Base-by-base conservation (phyloP, 2,113 vertebrate species). In the Datnioides undecimradiatus region DNA sequence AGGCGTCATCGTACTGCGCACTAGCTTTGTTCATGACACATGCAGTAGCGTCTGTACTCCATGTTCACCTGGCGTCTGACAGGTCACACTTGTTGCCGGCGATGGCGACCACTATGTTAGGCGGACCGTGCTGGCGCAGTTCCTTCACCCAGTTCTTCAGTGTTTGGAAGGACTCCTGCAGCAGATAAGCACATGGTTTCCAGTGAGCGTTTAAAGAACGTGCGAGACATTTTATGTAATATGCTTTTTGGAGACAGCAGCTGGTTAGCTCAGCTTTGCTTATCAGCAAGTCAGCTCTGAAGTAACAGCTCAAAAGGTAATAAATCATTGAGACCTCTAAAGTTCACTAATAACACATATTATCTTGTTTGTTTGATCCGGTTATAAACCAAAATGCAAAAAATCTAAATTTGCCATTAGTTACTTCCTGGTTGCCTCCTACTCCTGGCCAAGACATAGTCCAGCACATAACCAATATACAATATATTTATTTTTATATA, bases 61-160 rank as follows among this genome's bases (percentile, higher is more conserved):
- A 48, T 58, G 23, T 40, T 94, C 92, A 99, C 98, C 98, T 97
- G 85, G 96, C 96, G 23, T 99, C 98, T 59, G 94, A 95, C 59
- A 99, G 95, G 89, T 99, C 97, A 89, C 98, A 99, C 86, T 99
- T 99, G 93, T 99, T 99, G 81, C 98, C 98, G 67, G 98, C 96
- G 69, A 99, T 97, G 83, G 98, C 98, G 21, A 99, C 97, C 54
- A 99, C 98, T 73, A 99, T 99, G 77, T 98, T 98, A 23, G 98
- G 97, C 40, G 98, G 98, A 12, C 98, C 98, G 0, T 99, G 98
- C 71, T 99, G 98, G 12, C 96, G 96, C 46, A 99, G 96, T 79
- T 99, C 98, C 89, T 97, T 98, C 65, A 99, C 98, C 98, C 98
- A 99, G 86, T 99, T 98, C 94, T 99, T 99, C 86, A 99, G 84